A percentile compares a stretch with the other conserved stretches of the same genome.
These are phyloP conservation scores for Strigops habroptila DNA, from an alignment of 2,113 vertebrate genomes.

Conservation along the genomic window DNA sequence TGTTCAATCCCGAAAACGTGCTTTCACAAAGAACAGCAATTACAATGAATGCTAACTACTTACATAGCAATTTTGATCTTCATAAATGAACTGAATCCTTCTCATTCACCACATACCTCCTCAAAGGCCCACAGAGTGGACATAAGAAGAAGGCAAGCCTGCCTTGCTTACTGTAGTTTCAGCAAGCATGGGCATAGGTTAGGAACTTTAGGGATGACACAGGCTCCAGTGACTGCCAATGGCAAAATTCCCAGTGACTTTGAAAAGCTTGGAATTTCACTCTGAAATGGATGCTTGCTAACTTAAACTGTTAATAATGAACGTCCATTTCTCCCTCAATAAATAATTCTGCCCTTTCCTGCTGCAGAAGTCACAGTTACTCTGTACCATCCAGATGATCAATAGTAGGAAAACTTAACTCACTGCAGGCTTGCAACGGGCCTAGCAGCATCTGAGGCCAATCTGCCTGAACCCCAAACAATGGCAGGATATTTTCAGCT, in stretches of 20 bases:
- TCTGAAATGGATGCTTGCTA: not conserved
- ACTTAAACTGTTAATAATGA: not conserved
- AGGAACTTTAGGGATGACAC: not conserved
- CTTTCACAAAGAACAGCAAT: not conserved
- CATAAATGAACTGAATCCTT: not conserved
- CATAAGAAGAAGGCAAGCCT: not conserved
- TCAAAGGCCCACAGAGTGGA: not conserved
- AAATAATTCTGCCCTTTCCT: not conserved
- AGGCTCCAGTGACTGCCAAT: not conserved
- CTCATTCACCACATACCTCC: not conserved
- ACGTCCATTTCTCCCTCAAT: not conserved
- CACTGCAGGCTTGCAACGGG: not conserved
- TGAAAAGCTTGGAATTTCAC: not conserved
- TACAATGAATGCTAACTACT: rapidly evolving
- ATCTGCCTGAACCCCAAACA: not conserved
- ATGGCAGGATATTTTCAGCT: not conserved
- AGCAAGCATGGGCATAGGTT: rapidly evolving
- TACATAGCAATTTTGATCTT: not conserved
- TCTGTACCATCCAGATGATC: not conserved
- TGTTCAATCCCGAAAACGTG: not conserved
- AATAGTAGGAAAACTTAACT: not conserved
- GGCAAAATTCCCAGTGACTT: not conserved
- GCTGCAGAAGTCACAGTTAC: not conserved
- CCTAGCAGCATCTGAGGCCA: not conserved
- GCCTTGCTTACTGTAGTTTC: not conserved